A percentile compares a stretch with the other conserved stretches of the same genome.
Conservation (phyloP, 2,888 invertebrate species). For the Noctua comes region DNA sequence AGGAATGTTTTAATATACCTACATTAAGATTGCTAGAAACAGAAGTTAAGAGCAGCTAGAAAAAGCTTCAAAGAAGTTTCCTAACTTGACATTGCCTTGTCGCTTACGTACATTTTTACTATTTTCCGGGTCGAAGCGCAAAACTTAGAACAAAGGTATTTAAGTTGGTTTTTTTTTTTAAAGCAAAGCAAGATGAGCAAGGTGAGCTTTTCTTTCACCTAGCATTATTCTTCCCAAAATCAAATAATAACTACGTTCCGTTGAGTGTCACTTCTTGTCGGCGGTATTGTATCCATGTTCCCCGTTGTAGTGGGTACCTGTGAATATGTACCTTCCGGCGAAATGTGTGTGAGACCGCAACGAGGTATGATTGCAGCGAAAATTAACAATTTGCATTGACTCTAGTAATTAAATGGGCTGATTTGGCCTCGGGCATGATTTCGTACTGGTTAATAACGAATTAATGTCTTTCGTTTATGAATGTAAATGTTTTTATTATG, state of each 20-base stretch:
- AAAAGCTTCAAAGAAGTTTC: too few species aligned
- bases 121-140: too few species aligned
- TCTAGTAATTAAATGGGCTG: conserved; percentile 67
- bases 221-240: not conserved
- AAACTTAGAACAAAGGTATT: too few species aligned
- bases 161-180: too few species aligned
- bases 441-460: conserved; percentile 40
- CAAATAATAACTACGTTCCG: not conserved
- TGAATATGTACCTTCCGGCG: conserved; percentile 82
- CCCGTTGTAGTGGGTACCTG: conserved; percentile 71
- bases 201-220: too few species aligned
- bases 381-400: conserved; percentile 71
- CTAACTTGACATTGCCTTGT: too few species aligned
- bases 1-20: too few species aligned
- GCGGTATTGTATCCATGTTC: conserved; percentile 44
- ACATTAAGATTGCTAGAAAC: too few species aligned
- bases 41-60: too few species aligned
- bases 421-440: conserved; percentile 58
- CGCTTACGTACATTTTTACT: too few species aligned
- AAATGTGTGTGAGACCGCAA: conserved; percentile 85
- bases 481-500: conserved; percentile 1
- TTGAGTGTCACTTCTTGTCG: conserved; percentile 3
- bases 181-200: too few species aligned
- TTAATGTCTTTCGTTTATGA: conserved; percentile 39
- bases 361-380: conserved; percentile 71